Percentiles rank a stretch among this genome's conserved stretches.
Evolutionary conservation across 2,888 invertebrate genomes (phyloP).

Genomic region (Dioctria rufipes): DNA sequence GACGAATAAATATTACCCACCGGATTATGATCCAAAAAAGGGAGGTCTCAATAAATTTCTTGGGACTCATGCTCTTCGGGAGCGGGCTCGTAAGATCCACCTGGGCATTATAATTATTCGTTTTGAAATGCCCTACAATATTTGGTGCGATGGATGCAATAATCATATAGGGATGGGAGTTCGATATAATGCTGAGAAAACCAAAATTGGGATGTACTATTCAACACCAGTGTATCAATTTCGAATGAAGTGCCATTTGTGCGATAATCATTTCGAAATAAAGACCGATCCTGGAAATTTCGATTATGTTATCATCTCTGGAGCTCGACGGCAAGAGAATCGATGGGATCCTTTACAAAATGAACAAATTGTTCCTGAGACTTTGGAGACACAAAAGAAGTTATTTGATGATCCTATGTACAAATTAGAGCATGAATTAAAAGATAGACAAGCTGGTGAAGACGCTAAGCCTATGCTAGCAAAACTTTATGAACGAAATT

Average conservation of each 20-base stretch:
- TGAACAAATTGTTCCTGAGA: slow-evolving; percentile 93
- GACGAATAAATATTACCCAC: slow-evolving; percentile 97
- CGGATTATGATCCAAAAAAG: slow-evolving; percentile 96
- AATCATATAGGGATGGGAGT: slow-evolving; percentile 99
- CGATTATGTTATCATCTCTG: slow-evolving; percentile 95
- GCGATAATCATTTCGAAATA: slow-evolving; percentile 97
- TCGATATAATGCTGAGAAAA: slow-evolving; percentile 95
- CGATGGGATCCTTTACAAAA: slow-evolving; percentile 98
- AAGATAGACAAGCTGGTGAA: slow-evolving; percentile 82
- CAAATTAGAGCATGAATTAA: slow-evolving; percentile 92
- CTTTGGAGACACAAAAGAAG: slow-evolving; percentile 90
- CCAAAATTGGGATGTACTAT: slow-evolving; percentile 97
- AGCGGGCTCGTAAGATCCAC: slow-evolving; percentile 95
- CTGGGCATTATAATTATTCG: slow-evolving; percentile 87
- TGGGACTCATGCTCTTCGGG: slow-evolving; percentile 95
- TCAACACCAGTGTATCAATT: slow-evolving; percentile 98
- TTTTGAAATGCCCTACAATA: slow-evolving; percentile 99
- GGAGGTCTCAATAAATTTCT: slow-evolving; percentile 96
- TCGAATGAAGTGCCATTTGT: slow-evolving; percentile 97
- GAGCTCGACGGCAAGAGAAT: slow-evolving; percentile 96
- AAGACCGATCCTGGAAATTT: slow-evolving; percentile 98
- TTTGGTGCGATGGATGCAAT: slow-evolving; percentile 98
- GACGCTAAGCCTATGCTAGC: slow-evolving; percentile 82
- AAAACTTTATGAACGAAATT: slow-evolving; percentile 83
- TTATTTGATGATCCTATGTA: slow-evolving; percentile 98